Conservation (phyloP, 1,140 invertebrate genomes). For the Zaprionus africanus region DNA sequence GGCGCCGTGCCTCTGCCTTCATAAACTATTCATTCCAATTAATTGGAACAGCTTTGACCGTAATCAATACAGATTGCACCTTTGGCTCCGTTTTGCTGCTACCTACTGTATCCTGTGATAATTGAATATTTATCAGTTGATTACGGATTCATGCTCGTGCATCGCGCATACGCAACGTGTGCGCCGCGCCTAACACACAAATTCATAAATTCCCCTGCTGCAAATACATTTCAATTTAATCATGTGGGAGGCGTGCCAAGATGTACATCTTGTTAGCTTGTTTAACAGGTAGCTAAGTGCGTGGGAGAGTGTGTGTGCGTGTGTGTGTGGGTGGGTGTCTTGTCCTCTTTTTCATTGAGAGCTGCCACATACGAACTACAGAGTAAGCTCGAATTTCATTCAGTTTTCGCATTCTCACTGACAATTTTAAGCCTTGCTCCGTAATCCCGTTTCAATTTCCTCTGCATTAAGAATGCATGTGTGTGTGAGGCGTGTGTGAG, state of each 20-base stretch:
- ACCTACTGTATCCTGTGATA: constrained; percentile 6
- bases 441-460: constrained; percentile 24
- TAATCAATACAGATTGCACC: constrained; percentile 39
- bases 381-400: constrained; percentile 8
- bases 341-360: neutral
- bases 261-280: constrained; percentile 8
- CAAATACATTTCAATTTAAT: constrained; percentile 39
- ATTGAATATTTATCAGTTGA: constrained; percentile 53
- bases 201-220: constrained; percentile 36
- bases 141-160: constrained; percentile 52
- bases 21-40: constrained; percentile 37
- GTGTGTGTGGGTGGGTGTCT: neutral
- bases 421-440: neutral
- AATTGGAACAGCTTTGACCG: constrained; percentile 19
- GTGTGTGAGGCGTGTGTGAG: constrained; percentile 11
- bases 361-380: neutral
- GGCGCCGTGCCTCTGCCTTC: neutral
- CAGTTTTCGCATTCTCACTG: constrained; percentile 13
- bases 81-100: constrained; percentile 14
- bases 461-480: neutral
- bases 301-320: neutral
- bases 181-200: constrained; percentile 25
- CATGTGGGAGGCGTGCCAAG: constrained; percentile 3
- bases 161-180: constrained; percentile 52
- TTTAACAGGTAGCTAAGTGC: neutral